A percentile compares a stretch with the other conserved stretches of the same genome.
These are phyloP conservation scores for Oreochromis niloticus DNA, from an alignment of 2,113 vertebrate species.

Conservation along the genomic window DNA sequence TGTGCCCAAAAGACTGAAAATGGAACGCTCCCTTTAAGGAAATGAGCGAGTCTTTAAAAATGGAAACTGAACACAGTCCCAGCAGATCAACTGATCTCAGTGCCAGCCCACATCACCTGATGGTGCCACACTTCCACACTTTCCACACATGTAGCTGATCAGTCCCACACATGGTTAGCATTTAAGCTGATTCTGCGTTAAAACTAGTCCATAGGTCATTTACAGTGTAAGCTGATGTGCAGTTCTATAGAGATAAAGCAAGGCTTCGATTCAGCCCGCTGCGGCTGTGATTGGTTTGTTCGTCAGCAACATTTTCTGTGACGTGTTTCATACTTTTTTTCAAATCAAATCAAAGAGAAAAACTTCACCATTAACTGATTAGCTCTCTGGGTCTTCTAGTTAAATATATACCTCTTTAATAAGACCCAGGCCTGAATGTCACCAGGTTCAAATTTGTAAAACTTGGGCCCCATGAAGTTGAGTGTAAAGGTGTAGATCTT, in stretches of 20 bases:
- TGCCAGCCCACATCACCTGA: not conserved
- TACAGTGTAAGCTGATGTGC: not conserved
- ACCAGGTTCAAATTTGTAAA: too few relatives aligned
- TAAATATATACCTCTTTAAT: not conserved
- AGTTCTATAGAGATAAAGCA: not conserved
- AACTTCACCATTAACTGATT: not conserved
- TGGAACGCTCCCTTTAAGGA: not conserved
- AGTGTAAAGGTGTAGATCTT: not conserved
- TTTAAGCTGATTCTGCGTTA: not conserved
- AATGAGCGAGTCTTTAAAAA: not conserved
- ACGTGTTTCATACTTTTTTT: rapidly evolving
- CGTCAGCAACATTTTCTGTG: not conserved
- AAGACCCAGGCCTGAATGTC: too few relatives aligned
- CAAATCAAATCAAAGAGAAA: not conserved
- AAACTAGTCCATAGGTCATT: rapidly evolving
- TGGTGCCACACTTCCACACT: rapidly evolving
- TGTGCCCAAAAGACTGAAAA: not conserved
- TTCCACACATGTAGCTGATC: rapidly evolving
- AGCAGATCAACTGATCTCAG: not conserved
- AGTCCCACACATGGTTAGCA: rapidly evolving
- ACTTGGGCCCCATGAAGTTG: not conserved
- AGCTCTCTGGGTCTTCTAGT: not conserved
- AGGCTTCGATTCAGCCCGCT: too few relatives aligned
- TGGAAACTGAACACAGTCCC: not conserved
- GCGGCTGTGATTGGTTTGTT: not conserved